Conservation (phyloP, 2,113 vertebrate species). For the Melanocharis versteri region DNA sequence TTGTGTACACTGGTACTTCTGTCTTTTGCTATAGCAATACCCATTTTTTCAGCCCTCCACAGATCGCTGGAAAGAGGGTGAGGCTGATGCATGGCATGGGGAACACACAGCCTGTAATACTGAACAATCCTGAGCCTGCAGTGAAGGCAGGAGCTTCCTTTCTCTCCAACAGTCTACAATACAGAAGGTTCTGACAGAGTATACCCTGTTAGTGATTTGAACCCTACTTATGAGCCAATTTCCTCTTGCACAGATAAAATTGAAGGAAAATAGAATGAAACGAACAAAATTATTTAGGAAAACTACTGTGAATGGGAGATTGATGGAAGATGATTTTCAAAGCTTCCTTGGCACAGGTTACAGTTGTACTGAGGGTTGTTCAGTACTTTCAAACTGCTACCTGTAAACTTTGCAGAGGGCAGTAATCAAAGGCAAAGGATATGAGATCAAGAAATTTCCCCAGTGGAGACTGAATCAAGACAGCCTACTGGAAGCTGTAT, state of each 20-base stretch:
- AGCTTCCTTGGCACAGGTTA: not conserved
- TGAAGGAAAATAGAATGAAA: not conserved
- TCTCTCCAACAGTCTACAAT: not conserved
- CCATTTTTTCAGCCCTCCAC: not conserved
- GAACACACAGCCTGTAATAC: not conserved
- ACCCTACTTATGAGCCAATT: not conserved
- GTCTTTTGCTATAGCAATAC: not conserved
- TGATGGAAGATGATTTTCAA: not conserved
- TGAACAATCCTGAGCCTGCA: not conserved
- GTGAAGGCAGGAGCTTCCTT: not conserved
- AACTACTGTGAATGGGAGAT: not conserved
- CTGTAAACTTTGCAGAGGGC: not conserved
- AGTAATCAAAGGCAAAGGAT: not conserved
- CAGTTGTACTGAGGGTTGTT: not conserved
- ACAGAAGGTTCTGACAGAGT: not conserved
- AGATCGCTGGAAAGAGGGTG: not conserved
- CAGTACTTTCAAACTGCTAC: not conserved
- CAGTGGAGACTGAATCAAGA: not conserved
- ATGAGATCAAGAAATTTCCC: not conserved
- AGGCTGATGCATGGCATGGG: not conserved
- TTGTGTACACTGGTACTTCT: not conserved
- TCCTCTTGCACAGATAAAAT: not conserved
- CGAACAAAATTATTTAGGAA: not conserved
- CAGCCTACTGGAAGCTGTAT: not conserved
- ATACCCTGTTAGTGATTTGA: not conserved